A percentile compares a stretch with the other conserved stretches of the same genome.
These are phyloP conservation scores for Acropternis orthonyx DNA, from an alignment of 2,797 vertebrate species.

Conservation along the genomic window DNA sequence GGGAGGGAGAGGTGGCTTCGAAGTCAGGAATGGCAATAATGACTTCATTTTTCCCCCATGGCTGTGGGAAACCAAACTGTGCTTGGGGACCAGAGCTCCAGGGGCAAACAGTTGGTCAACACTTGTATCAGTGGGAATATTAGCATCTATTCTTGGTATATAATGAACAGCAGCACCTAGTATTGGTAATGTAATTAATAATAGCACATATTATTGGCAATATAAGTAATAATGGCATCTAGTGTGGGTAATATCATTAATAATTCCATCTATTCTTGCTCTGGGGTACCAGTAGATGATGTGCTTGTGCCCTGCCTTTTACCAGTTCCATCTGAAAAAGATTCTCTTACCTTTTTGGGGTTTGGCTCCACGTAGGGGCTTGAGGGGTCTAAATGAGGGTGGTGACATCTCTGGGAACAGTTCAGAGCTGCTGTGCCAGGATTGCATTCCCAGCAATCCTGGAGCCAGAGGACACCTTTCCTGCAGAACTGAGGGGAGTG, in stretches of 20 bases:
- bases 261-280: background rate
- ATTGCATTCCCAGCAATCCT: accelerated
- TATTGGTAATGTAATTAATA: background rate
- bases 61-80: background rate
- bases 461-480: background rate
- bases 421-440: background rate
- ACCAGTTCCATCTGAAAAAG: background rate
- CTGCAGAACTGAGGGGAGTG: background rate
- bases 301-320: background rate
- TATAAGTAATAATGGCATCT: background rate
- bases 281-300: accelerated
- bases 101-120: background rate
- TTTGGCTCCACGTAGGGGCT: background rate
- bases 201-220: background rate
- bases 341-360: background rate
- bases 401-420: background rate
- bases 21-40: background rate
- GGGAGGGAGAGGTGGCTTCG: background rate
- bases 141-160: background rate
- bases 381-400: accelerated
- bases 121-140: accelerated
- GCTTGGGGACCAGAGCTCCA: background rate
- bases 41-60: background rate
- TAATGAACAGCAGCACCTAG: background rate
- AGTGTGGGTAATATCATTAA: background rate